These are phyloP conservation scores for Morphnarchus princeps DNA, from an alignment of 2,113 vertebrate species.

Conservation along the genomic window DNA sequence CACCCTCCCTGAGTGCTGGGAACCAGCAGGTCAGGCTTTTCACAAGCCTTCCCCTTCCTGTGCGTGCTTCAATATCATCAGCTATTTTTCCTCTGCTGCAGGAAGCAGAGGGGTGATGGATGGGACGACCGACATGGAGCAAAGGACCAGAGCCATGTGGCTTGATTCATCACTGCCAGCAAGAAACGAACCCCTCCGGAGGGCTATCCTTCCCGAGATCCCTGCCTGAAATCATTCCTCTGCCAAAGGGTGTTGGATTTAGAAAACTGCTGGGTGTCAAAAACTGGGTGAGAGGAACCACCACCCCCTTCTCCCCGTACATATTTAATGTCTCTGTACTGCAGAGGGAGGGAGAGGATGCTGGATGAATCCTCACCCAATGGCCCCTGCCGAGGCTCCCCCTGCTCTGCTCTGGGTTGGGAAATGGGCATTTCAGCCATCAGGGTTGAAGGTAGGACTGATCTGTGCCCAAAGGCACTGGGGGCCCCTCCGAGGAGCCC, in stretches of 20 bases:
- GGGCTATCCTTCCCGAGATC: not conserved
- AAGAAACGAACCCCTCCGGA: not conserved
- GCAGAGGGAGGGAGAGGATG: not conserved
- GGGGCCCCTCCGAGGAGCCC: not conserved
- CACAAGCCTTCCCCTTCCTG: not conserved
- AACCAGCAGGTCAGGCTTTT: not conserved
- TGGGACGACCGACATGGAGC: fast-evolving
- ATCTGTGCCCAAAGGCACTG: too few species aligned
- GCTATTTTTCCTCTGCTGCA: not conserved
- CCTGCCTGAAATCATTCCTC: not conserved
- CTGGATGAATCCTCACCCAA: not conserved
- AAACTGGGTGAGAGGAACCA: not conserved
- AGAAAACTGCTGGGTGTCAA: not conserved
- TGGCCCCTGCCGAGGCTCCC: not conserved
- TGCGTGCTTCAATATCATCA: not conserved
- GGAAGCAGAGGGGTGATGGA: slow-evolving; percentile 40
- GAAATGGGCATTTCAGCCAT: not conserved
- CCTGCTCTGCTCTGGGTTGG: not conserved
- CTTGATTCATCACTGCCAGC: not conserved
- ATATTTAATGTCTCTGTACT: not conserved
- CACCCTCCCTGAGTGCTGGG: not conserved
- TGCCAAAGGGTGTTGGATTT: not conserved
- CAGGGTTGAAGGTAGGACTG: not conserved
- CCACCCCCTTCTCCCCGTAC: fast-evolving
- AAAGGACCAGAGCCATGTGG: not conserved